Conservation (phyloP, 2,113 vertebrate species). For the Corythaixoides concolor region DNA sequence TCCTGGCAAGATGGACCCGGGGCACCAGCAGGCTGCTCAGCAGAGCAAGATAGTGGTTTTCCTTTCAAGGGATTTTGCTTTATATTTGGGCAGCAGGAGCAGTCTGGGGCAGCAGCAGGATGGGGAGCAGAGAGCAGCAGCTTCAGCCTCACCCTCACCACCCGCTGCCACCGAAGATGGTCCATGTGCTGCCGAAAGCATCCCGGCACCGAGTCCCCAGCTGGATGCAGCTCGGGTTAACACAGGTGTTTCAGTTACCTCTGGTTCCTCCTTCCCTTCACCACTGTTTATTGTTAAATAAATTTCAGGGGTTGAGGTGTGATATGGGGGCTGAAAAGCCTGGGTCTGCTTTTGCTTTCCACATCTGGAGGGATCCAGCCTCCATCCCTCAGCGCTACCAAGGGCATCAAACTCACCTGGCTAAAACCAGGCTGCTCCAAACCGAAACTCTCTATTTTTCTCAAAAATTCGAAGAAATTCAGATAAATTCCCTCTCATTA, state of each 20-base stretch:
- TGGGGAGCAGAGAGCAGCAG: neutral
- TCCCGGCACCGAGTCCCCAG: neutral
- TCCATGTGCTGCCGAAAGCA: neutral
- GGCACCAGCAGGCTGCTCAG: neutral
- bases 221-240: neutral
- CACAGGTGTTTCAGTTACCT: neutral
- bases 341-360: neutral
- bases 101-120: neutral
- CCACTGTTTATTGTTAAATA: neutral
- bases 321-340: neutral
- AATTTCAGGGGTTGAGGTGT: neutral
- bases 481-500: neutral
- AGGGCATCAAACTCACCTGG: neutral
- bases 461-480: neutral
- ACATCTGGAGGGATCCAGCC: neutral
- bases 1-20: neutral
- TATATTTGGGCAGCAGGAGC: neutral
- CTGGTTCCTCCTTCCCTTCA: neutral
- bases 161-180: neutral
- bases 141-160: neutral
- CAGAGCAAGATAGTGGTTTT: neutral
- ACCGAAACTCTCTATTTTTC: neutral
- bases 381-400: fast-evolving
- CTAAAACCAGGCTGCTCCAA: neutral
- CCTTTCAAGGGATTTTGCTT: slow-evolving; percentile 35